Evolutionary conservation across 2,888 invertebrate species (phyloP), one percentile per base, ranked within the genome.

Genomic region (Kryphioiulus occultus): DNA sequence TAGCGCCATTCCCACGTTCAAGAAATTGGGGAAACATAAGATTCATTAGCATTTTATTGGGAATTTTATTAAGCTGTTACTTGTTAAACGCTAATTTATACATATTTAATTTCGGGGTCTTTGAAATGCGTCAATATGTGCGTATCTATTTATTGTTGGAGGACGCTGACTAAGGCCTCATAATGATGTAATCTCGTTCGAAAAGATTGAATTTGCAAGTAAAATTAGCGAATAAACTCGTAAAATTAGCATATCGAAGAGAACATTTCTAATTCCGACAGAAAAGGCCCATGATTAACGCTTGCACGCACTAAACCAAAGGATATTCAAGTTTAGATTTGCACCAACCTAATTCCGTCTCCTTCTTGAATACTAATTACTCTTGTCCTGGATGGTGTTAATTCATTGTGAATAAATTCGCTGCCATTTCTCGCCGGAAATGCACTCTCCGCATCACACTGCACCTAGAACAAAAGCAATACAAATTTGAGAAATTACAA

Each of bases 281-380:
- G 68, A 5, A 68, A 26, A 68, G 22, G 68, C 19, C 68, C n/a
- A 68, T 22, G 68, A 68, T 68, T 68, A 68, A 68, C 68, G 68
- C 68, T 0, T 7, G 26, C 68, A 26, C 9, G 26, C 26, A 26
- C 68, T 26, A 68, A 26, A 68, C 68, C 4, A 68, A 68, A 68
- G 26, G 68, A 68, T 68, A 26, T 68, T 68, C 26, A 68, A 68
- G 68, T 68, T 68, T 68, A 68, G 68, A 68, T 68, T 68, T 68
- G 68, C 68, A 68, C 68, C 68, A 68, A 68, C 68, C 68, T 68
- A 68, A 68, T 68, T 68, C 68, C 68, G 26, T 68, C 68, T 68
- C 68, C 68, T 68, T 68, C 68, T 68, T 68, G 68, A 68, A 68
- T 68, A 68, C 68, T 68, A 68, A 68, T 68, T 68, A 68, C 68